phyloP scores from a whole-genome alignment of 1,140 invertebrate genomes.

The Aphelinus certus region DNA sequence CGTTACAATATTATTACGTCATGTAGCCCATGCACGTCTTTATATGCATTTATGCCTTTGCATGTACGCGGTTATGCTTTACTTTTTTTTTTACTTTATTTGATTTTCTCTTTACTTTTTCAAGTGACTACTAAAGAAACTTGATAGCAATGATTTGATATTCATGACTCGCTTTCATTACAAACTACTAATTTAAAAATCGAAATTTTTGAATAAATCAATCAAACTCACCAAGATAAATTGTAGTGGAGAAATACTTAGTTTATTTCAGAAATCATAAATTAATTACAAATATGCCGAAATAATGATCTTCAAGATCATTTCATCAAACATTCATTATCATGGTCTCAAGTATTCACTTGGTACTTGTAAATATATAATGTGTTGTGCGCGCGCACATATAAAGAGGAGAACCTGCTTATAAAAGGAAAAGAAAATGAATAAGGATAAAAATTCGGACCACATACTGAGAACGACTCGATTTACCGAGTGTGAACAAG shows the following conservation, averaged over 20 bases:
- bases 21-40: constrained; percentile 47
- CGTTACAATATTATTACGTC: constrained; percentile 55
- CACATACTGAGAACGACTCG: constrained; percentile 20
- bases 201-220: no score
- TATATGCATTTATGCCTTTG: constrained; percentile 34
- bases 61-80: constrained; percentile 33
- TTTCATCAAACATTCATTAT: no score
- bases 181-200: neutral
- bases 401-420: constrained; percentile 21
- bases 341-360: constrained; percentile 8
- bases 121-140: constrained; percentile 8
- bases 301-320: no score
- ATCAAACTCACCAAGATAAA: no score
- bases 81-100: constrained; percentile 26
- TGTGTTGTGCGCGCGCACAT: constrained; percentile 34
- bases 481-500: constrained; percentile 19
- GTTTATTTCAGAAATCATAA: no score
- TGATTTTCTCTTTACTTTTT: constrained; percentile 17
- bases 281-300: no score
- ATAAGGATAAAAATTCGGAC: constrained; percentile 31
- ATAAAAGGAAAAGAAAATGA: constrained; percentile 30
- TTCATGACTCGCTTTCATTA: constrained; percentile 10
- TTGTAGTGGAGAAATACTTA: no score
- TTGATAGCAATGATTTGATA: neutral
- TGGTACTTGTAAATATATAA: constrained; percentile 27